Percentiles rank a stretch among this genome's conserved stretches.
These are phyloP conservation scores for Seladonia tumulorum DNA, from an alignment of 2,888 invertebrate genomes.

Conservation along the genomic window DNA sequence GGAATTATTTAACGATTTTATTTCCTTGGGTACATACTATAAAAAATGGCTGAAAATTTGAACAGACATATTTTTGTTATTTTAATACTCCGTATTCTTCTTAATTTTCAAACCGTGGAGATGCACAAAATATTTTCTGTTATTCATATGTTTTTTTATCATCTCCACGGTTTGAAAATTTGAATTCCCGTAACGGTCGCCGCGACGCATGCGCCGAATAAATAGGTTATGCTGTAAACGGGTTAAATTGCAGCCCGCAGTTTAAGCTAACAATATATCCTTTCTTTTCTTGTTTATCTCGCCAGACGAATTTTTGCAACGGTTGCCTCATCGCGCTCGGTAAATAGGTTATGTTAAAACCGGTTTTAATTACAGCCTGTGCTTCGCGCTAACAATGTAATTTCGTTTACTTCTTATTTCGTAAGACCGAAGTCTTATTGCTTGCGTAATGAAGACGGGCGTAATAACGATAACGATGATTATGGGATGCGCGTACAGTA, in stretches of 20 bases:
- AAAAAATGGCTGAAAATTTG: too few relatives aligned
- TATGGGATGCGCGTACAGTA: background rate
- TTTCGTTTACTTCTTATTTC: background rate
- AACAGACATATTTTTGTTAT: too few relatives aligned
- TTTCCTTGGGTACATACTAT: too few relatives aligned
- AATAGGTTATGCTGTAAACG: background rate
- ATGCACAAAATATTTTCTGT: too few relatives aligned
- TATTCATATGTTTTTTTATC: too few relatives aligned
- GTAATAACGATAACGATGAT: background rate
- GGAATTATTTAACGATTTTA: too few relatives aligned
- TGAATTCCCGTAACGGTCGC: background rate
- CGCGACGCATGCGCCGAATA: background rate
- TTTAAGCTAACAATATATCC: background rate
- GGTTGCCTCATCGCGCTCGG: background rate
- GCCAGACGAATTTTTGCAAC: background rate
- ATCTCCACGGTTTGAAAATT: background rate
- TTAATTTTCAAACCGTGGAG: too few relatives aligned
- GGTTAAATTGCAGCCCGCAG: background rate
- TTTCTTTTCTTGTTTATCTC: background rate
- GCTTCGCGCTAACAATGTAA: background rate
- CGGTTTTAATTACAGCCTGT: background rate
- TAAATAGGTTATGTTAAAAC: background rate
- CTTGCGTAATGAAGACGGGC: background rate
- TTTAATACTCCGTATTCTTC: too few relatives aligned
- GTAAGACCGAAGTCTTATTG: background rate